Conservation (phyloP, 2,888 invertebrate genomes). For the Hydropsyche betteni region DNA sequence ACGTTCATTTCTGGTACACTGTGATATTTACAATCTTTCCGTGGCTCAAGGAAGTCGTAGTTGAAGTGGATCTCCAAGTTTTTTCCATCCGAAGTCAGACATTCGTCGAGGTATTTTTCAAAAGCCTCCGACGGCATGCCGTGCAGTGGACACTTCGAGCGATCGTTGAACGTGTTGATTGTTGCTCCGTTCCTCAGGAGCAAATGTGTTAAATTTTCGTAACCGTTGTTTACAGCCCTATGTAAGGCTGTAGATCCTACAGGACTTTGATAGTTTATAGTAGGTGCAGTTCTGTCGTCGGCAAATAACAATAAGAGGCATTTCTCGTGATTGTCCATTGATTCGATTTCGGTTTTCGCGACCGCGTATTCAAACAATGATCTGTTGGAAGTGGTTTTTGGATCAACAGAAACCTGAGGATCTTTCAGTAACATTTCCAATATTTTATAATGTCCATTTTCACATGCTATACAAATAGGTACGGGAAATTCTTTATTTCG, state of each 20-base stretch:
- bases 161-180: conserved; percentile 73
- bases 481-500: conserved; percentile 65
- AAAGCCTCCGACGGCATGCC: conserved; percentile 76
- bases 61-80: conserved; percentile 68
- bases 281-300: conserved; percentile 65
- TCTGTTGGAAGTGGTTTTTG: conserved; percentile 65
- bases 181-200: conserved; percentile 77
- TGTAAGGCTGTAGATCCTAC: conserved; percentile 78
- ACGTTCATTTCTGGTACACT: neutral
- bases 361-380: conserved; percentile 66
- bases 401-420: conserved; percentile 62
- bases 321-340: conserved; percentile 62
- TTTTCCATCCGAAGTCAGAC: conserved; percentile 71
- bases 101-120: conserved; percentile 77
- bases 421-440: conserved; percentile 65
- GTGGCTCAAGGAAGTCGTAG: conserved; percentile 75
- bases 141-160: conserved; percentile 74
- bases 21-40: conserved; percentile 55
- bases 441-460: conserved; percentile 67
- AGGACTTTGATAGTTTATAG: conserved; percentile 70
- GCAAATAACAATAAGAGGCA: conserved; percentile 72
- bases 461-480: conserved; percentile 71
- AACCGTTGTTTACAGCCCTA: conserved; percentile 78
- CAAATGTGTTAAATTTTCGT: conserved; percentile 69
- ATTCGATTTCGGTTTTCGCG: conserved; percentile 59